Conservation (phyloP, 2,797 vertebrate genomes). For the Liasis olivaceus region DNA sequence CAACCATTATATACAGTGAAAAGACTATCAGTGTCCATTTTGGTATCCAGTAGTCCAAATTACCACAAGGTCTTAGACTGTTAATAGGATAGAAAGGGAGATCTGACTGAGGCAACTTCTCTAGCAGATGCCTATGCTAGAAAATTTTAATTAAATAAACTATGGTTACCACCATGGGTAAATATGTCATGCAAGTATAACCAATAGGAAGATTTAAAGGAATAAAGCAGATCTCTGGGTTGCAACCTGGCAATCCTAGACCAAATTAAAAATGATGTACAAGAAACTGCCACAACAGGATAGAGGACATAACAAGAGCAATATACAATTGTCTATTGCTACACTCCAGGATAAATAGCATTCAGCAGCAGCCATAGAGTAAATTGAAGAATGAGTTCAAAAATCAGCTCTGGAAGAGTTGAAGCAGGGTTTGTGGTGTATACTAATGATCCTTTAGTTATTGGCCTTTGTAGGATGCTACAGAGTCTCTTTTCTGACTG, state of each 20-base stretch:
- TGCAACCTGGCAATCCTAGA: not conserved
- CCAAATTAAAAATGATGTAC: not conserved
- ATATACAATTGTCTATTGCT: not conserved
- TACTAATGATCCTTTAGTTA: constrained; percentile 12
- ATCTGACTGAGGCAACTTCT: not conserved
- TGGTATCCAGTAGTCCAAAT: not conserved
- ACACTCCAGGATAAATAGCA: not conserved
- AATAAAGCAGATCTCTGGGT: not conserved
- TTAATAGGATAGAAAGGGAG: not conserved
- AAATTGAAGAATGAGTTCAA: not conserved
- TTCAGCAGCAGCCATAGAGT: not conserved
- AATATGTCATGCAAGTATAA: not conserved
- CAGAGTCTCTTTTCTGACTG: not conserved
- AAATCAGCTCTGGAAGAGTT: constrained; percentile 4
- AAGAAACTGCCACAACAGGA: not conserved
- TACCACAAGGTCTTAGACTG: not conserved
- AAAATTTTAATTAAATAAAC: not conserved
- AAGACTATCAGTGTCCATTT: not conserved
- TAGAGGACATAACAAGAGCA: not conserved
- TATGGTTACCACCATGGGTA: not conserved
- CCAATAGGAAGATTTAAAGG: not conserved
- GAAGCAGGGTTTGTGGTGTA: not conserved
- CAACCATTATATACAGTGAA: not conserved
- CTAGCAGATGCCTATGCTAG: not conserved
- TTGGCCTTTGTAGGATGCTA: not conserved